phyloP scores from a whole-genome alignment of 2,797 vertebrate species.

The Neosilurus hyrtlii region DNA sequence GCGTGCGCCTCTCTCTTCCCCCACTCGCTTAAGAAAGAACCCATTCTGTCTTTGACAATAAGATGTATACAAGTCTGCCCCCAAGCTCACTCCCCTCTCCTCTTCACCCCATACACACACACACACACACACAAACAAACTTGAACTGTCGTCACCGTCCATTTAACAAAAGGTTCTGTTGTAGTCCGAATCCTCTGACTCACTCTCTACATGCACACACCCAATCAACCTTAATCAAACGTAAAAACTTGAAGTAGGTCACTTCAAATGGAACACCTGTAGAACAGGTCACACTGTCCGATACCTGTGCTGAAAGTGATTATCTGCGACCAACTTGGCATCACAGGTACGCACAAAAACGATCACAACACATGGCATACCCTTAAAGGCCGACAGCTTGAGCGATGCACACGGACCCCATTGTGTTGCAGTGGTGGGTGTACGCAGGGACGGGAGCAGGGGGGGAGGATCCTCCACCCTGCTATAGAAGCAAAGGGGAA shows the following conservation, averaged over 20 bases:
- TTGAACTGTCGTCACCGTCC: conserved; percentile 43
- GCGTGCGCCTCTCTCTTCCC: conserved; percentile 57
- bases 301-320: not conserved
- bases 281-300: not conserved
- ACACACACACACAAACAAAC: conserved; percentile 28
- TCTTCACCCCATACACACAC: conserved; percentile 5
- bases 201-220: conserved; percentile 44
- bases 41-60: conserved; percentile 56
- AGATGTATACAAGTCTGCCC: conserved; percentile 51
- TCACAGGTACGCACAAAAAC: not conserved
- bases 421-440: conserved; percentile 15
- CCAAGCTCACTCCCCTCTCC: conserved; percentile 31
- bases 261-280: conserved; percentile 39
- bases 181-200: conserved; percentile 62
- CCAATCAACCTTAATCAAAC: conserved; percentile 49
- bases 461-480: conserved; percentile 5
- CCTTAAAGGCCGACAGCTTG: not conserved
- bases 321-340: not conserved
- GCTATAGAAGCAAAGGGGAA: conserved; percentile 25
- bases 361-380: not conserved
- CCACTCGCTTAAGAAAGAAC: conserved; percentile 55
- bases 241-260: conserved; percentile 32
- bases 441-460: not conserved
- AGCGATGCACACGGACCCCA: not conserved
- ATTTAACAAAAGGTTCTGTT: conserved; percentile 65